Percentiles rank a stretch among this genome's conserved stretches.
These are phyloP conservation scores for Anarrhichthys ocellatus DNA, from an alignment of 2,113 vertebrate species.

Conservation along the genomic window DNA sequence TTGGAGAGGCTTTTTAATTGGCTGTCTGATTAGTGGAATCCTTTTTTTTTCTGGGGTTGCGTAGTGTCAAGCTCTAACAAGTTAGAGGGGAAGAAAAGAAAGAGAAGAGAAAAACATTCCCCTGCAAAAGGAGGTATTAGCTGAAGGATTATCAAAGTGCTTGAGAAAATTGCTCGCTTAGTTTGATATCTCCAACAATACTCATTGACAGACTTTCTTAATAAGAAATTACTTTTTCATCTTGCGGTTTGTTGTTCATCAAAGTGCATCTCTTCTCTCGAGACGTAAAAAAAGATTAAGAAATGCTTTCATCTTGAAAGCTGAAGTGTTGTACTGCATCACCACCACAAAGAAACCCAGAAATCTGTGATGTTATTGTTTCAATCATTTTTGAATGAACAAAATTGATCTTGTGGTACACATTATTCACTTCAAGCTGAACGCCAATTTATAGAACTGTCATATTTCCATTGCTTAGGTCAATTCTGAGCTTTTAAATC, in stretches of 20 bases:
- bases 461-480: neutral
- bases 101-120: slow-evolving; percentile 23
- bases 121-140: neutral
- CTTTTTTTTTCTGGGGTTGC: slow-evolving; percentile 33
- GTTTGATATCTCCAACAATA: slow-evolving; percentile 15
- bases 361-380: slow-evolving; percentile 1
- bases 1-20: slow-evolving; percentile 48
- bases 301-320: neutral
- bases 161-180: slow-evolving; percentile 25
- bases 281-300: neutral
- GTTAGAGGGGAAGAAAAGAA: slow-evolving; percentile 8
- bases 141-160: slow-evolving; percentile 30
- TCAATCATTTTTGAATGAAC: slow-evolving; percentile 8
- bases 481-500: slow-evolving; percentile 22
- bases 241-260: neutral
- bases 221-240: neutral
- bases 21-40: slow-evolving; percentile 22
- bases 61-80: slow-evolving; percentile 42
- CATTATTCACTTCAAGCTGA: slow-evolving; percentile 5
- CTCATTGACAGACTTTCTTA: slow-evolving; percentile 20
- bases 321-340: neutral
- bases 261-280: slow-evolving; percentile 9
- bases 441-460: neutral
- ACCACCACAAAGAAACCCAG: neutral
- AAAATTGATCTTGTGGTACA: neutral